Conservation (phyloP, 2,888 invertebrate species). For the Barypeithes pellucidus region DNA sequence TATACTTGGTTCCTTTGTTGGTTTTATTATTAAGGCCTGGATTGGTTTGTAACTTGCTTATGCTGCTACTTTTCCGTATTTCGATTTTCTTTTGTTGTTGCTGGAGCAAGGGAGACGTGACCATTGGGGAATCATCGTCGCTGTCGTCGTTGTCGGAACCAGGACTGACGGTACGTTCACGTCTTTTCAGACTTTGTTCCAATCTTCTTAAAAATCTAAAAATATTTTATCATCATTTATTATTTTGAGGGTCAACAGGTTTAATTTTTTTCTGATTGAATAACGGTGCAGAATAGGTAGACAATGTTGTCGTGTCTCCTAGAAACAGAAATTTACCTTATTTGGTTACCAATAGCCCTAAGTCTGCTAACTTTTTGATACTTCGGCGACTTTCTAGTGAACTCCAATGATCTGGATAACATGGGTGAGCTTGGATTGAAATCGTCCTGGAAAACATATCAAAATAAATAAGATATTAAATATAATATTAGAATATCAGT, state of each 20-base stretch:
- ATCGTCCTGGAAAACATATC: conserved; percentile 57
- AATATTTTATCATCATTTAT: no score
- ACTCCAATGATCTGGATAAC: conserved; percentile 76
- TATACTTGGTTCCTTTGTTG: conserved; percentile 62
- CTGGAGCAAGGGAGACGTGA: conserved; percentile 70
- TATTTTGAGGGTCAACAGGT: no score
- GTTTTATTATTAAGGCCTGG: conserved; percentile 52
- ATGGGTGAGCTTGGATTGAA: conserved; percentile 72
- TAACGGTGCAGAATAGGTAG: no score
- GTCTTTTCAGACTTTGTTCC: conserved; percentile 81
- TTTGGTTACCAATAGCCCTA: conserved; percentile 84
- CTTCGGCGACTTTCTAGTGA: conserved; percentile 67
- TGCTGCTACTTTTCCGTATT: conserved; percentile 69
- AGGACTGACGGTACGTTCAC: conserved; percentile 74
- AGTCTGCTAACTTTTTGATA: conserved; percentile 79
- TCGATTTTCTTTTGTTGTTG: conserved; percentile 60
- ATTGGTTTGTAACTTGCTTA: conserved; percentile 65
- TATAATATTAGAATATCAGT: no score
- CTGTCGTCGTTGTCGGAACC: conserved; percentile 69
- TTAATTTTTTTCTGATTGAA: no score
- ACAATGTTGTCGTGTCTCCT: neutral
- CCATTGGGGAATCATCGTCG: conserved; percentile 76
- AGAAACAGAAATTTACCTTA: conserved; percentile 74
- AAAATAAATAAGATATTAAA: no score
- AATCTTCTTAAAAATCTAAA: conserved; percentile 80